These are phyloP conservation scores for Diabrotica balteata DNA, from an alignment of 2,888 invertebrate species.

Conservation along the genomic window DNA sequence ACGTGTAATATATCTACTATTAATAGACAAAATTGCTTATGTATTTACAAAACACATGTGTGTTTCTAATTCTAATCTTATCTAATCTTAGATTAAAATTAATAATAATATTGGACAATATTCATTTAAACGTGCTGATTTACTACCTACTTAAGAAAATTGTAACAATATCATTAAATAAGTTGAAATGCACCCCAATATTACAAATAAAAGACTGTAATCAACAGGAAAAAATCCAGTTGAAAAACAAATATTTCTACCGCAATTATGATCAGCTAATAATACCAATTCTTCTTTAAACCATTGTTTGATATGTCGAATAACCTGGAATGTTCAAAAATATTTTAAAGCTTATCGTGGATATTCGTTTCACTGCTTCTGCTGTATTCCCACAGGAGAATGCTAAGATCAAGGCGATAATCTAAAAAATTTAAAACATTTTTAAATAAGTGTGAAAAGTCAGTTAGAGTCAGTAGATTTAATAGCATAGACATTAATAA, in stretches of 20 bases:
- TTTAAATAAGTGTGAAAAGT: too few relatives aligned
- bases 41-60: too few relatives aligned
- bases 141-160: conserved; percentile 11
- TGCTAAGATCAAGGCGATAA: conserved; percentile 25
- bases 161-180: conserved; percentile 32
- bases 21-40: too few relatives aligned
- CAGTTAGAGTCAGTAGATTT: too few relatives aligned
- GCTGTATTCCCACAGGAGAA: conserved; percentile 24
- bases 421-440: neutral
- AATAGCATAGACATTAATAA: too few relatives aligned
- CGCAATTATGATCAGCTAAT: conserved; percentile 31
- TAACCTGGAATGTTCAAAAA: conserved; percentile 25
- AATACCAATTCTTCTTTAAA: conserved; percentile 31
- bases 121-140: too few relatives aligned
- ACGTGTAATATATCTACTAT: too few relatives aligned
- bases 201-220: conserved; percentile 31
- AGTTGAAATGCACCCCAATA: conserved; percentile 27
- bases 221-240: conserved; percentile 34
- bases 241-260: conserved; percentile 28
- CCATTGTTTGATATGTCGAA: conserved; percentile 11
- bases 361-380: conserved; percentile 29
- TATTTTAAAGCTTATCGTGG: conserved; percentile 29
- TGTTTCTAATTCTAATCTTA: too few relatives aligned
- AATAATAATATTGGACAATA: too few relatives aligned
- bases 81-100: too few relatives aligned